Conservation (phyloP, 2,888 invertebrate genomes). For the Eupithecia abbreviata region DNA sequence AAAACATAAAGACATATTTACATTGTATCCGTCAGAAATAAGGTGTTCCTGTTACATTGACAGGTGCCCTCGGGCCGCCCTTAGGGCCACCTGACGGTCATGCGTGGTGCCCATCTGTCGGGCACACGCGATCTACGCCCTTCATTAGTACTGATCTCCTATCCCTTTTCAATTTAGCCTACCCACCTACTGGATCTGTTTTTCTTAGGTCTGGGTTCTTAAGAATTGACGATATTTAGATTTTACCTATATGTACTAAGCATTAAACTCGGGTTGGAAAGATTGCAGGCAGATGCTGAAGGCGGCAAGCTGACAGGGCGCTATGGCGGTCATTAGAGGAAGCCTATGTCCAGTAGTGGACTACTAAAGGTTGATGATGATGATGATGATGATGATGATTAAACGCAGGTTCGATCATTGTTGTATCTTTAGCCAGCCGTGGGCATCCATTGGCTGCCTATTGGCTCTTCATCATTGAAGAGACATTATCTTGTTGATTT, state of each 20-base stretch:
- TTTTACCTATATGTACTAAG: not conserved
- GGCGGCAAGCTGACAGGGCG: too few species aligned
- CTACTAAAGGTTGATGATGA: too few species aligned
- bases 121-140: constrained; percentile 65
- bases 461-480: not conserved
- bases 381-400: too few species aligned
- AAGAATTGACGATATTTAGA: not conserved
- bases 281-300: too few species aligned
- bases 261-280: too few species aligned
- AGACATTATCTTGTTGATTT: not conserved
- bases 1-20: constrained; percentile 14
- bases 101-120: constrained; percentile 68
- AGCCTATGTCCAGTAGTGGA: not conserved
- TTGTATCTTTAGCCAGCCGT: too few species aligned
- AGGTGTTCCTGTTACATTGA: constrained; percentile 51
- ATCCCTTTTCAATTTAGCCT: constrained; percentile 4
- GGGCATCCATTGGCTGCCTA: too few species aligned
- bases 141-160: constrained; percentile 32
- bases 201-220: not conserved
- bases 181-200: not conserved
- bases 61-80: constrained; percentile 74
- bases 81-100: constrained; percentile 74
- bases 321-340: not conserved
- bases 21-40: constrained; percentile 25
- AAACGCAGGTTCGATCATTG: too few species aligned